Conservation (phyloP, 2,888 invertebrate genomes). For the Pseudolycoriella hygida region DNA sequence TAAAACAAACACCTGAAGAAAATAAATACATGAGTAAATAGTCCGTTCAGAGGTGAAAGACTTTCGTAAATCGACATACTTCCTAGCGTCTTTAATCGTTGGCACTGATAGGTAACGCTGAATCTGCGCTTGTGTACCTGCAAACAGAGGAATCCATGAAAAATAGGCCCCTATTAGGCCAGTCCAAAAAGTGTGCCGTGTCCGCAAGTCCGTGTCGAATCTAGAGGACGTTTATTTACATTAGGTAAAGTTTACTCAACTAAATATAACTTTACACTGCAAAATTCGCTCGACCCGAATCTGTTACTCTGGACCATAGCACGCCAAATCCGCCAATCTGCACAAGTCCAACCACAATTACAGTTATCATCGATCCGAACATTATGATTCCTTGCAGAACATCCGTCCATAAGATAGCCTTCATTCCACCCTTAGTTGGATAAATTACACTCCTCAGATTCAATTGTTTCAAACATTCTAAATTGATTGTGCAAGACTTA, state of each 20-base stretch:
- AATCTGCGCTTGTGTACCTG: constrained; percentile 70
- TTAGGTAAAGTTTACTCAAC: not conserved
- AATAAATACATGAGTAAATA: too few relatives aligned
- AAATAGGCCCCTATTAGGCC: constrained; percentile 56
- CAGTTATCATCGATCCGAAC: constrained; percentile 48
- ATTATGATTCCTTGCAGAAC: constrained; percentile 63
- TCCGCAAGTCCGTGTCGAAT: constrained; percentile 57
- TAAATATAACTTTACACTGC: constrained; percentile 37
- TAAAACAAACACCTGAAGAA: too few relatives aligned
- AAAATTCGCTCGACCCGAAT: constrained; percentile 49
- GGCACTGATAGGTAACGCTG: constrained; percentile 68
- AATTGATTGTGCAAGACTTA: too few relatives aligned
- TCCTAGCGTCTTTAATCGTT: constrained; percentile 45
- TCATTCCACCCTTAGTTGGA: constrained; percentile 46
- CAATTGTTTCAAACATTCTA: too few relatives aligned
- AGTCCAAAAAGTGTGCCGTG: constrained; percentile 64
- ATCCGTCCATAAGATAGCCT: constrained; percentile 61
- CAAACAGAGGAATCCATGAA: constrained; percentile 57
- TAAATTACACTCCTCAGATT: too few relatives aligned
- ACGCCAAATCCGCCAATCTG: constrained; percentile 50
- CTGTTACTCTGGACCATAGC: constrained; percentile 45
- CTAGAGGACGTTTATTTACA: constrained; percentile 27
- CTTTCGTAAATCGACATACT: constrained; percentile 44
- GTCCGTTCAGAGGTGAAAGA: constrained; percentile 40
- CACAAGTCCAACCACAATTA: constrained; percentile 42